These are phyloP conservation scores for Scatophagus argus DNA, from an alignment of 2,113 vertebrate genomes.

Conservation along the genomic window DNA sequence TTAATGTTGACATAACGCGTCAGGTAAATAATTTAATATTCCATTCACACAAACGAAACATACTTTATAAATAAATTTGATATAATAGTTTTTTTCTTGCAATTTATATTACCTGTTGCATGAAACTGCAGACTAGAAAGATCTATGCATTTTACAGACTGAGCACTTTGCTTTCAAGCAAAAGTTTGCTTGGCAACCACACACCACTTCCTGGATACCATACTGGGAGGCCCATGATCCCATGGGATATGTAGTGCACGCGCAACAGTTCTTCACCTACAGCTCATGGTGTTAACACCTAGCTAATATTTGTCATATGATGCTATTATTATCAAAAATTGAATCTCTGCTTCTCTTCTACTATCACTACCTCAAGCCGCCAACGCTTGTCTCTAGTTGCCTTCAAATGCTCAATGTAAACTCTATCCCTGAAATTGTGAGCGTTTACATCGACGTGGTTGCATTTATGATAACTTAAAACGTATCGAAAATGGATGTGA, in stretches of 20 bases:
- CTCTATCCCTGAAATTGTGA: fast-evolving
- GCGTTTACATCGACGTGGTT: background rate
- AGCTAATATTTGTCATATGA: too few species aligned
- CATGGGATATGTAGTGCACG: slow-evolving; percentile 79
- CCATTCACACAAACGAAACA: background rate
- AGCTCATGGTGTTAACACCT: background rate
- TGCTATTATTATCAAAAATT: background rate
- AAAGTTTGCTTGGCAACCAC: slow-evolving; percentile 84
- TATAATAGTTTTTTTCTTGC: background rate
- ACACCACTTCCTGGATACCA: slow-evolving; percentile 84
- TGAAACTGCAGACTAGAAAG: background rate
- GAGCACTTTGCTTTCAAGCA: slow-evolving; percentile 9
- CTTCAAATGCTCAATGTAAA: slow-evolving; percentile 15
- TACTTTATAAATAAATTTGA: background rate
- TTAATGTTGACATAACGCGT: background rate
- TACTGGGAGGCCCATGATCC: background rate
- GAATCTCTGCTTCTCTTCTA: background rate
- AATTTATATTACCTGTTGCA: background rate
- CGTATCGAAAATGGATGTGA: too few species aligned
- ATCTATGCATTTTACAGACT: slow-evolving; percentile 5
- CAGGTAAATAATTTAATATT: background rate
- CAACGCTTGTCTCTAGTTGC: background rate
- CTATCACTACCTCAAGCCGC: background rate
- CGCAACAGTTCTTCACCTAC: too few species aligned
- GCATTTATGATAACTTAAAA: background rate